Conservation (phyloP, 2,113 vertebrate genomes). For the Halichoeres trimaculatus region DNA sequence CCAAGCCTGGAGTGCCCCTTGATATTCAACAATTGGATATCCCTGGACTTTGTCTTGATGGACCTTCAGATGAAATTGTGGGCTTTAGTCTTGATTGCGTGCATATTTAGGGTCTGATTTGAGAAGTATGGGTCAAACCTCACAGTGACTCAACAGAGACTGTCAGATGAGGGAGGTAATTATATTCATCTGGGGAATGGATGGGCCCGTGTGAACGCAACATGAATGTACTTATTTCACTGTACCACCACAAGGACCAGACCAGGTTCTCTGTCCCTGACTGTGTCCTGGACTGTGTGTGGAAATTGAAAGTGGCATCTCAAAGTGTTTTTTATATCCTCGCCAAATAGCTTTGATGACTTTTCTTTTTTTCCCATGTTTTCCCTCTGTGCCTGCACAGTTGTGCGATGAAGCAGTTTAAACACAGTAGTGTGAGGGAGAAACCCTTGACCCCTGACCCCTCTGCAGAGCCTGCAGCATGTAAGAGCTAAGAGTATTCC, state of each 20-base stretch:
- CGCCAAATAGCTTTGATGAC: slow-evolving; percentile 73
- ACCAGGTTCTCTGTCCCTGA: slow-evolving; percentile 75
- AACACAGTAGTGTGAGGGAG: slow-evolving; percentile 67
- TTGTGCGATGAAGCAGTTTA: slow-evolving; percentile 61
- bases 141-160: slow-evolving; percentile 77
- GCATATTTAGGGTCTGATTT: slow-evolving; percentile 78
- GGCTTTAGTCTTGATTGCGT: slow-evolving; percentile 82
- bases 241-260: slow-evolving; percentile 75
- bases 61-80: slow-evolving; percentile 75
- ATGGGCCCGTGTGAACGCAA: slow-evolving; percentile 74
- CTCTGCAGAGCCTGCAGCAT: slow-evolving; percentile 66
- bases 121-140: slow-evolving; percentile 78
- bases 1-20: slow-evolving; percentile 68
- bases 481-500: slow-evolving; percentile 71
- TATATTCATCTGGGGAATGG: slow-evolving; percentile 79
- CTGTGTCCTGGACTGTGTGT: slow-evolving; percentile 66
- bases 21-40: slow-evolving; percentile 74
- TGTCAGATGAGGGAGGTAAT: slow-evolving; percentile 78
- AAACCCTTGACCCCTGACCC: slow-evolving; percentile 79
- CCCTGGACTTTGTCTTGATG: slow-evolving; percentile 79
- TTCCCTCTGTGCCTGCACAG: slow-evolving; percentile 52
- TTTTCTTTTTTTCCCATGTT: slow-evolving; percentile 63
- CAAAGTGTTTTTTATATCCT: slow-evolving; percentile 79
- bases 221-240: slow-evolving; percentile 78
- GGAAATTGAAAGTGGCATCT: slow-evolving; percentile 83